Conservation (phyloP, 2,113 vertebrate species). For the Conger conger region DNA sequence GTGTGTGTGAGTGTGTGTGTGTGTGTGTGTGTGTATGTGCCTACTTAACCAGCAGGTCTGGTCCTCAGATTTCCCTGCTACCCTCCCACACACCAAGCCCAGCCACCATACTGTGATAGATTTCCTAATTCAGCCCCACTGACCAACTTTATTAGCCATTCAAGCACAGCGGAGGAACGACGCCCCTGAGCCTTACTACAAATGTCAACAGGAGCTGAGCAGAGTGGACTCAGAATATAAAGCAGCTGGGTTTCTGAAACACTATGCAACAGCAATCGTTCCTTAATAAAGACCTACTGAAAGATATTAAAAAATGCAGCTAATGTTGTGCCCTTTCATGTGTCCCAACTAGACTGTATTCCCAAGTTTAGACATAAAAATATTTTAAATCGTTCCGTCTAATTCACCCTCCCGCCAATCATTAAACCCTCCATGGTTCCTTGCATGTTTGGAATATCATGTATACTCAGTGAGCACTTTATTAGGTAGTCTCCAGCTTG, state of each 20-base stretch:
- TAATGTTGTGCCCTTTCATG: not conserved
- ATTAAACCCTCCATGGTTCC: not conserved
- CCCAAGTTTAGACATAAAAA: not conserved
- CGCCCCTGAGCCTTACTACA: not conserved
- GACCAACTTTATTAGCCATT: conserved; percentile 11
- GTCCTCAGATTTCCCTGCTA: no score
- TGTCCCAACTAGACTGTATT: not conserved
- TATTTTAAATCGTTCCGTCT: not conserved
- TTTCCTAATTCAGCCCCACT: conserved; percentile 13
- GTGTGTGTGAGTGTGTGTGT: not conserved
- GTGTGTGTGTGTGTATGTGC: not conserved
- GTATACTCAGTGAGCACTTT: no score
- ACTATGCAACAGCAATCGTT: not conserved
- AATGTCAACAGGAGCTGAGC: conserved; percentile 2
- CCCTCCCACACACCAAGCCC: no score
- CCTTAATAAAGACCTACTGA: not conserved
- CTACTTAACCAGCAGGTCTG: no score
- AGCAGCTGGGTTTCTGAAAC: not conserved
- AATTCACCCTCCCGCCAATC: not conserved
- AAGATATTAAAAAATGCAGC: not conserved
- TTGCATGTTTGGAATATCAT: not conserved
- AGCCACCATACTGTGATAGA: conserved; percentile 15
- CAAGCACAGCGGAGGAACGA: not conserved
- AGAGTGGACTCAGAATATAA: not conserved
- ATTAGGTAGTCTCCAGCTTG: no score